Evolutionary conservation across 2,113 vertebrate species (phyloP), one percentile per base, ranked within the genome.

Genomic region (Nesospiza acunhae): DNA sequence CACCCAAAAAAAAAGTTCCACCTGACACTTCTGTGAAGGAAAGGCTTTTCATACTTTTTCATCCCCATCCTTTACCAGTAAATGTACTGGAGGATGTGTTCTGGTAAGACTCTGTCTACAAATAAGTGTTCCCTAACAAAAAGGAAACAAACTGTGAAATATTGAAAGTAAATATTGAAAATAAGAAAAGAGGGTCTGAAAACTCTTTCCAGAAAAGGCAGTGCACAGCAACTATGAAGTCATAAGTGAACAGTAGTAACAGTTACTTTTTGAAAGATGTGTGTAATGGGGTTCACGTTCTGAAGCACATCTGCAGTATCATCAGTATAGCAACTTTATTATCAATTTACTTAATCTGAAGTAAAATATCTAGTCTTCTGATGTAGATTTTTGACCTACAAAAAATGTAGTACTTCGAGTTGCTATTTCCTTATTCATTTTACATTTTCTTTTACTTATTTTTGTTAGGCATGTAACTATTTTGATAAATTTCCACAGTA

Each of bases 1-100:
- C 99, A 26, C 98, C 87, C 58, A 99, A 99, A 98, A 99, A 99
- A 94, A 98, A 99, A 44, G 98, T 98, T 14, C 97, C 98, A 6
- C 91, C 98, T 37, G 99, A 99, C 91, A 98, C 98, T 92, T 94
- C 97, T 33, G 94, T 98, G 49, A 99, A 99, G 95, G 99, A 99
- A 98, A 98, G 99, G 74, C 98, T 99, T 83, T 99, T 99, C 93
- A 98, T 99, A 22, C 99, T 99, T 70, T 99, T 99, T 93, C 99
- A 98, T 97, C 99, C 99, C 52, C 98, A 98, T 68, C 98, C 99
- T 42, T 97, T 99, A 92, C 98, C 99, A 18, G 78, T 98, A 49
- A 99, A 99, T n/a, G 96, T 99, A 44, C 92, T 99, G 97, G 99
- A 99, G 94, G 99, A 99, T 83, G 98, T 99, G 37, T 99, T 99